Evolutionary conservation across 2,113 vertebrate species (phyloP).

Genomic region (Platysteira castanea): DNA sequence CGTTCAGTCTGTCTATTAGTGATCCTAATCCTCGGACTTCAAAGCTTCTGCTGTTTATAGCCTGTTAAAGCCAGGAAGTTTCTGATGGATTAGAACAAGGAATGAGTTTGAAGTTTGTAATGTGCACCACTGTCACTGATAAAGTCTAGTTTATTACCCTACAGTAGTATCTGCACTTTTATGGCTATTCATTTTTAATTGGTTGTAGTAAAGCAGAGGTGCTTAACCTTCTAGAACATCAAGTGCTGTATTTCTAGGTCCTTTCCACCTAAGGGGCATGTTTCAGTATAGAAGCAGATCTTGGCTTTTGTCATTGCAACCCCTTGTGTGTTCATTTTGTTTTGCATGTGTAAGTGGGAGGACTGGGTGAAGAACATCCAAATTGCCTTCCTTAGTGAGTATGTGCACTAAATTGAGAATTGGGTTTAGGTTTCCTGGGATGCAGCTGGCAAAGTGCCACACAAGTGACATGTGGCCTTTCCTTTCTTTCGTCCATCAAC

Average conservation of each 20-base stretch:
- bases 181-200: conserved; percentile 72
- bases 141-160: conserved; percentile 77
- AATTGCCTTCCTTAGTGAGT: neutral
- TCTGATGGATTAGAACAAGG: conserved; percentile 82
- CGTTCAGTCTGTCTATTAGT: conserved; percentile 67
- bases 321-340: neutral
- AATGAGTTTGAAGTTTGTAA: conserved; percentile 84
- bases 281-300: neutral
- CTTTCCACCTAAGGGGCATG: neutral
- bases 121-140: conserved; percentile 77
- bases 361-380: neutral
- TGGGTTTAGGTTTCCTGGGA: neutral
- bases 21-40: conserved; percentile 76
- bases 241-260: neutral
- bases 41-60: conserved; percentile 84
- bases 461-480: neutral
- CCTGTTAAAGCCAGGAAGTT: conserved; percentile 84
- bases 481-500: neutral
- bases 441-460: neutral
- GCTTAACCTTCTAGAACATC: conserved; percentile 13
- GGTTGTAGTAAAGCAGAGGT: conserved; percentile 41
- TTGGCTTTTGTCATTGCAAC: neutral
- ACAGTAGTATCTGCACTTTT: conserved; percentile 75
- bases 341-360: neutral
- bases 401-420: neutral